Evolutionary conservation across 2,113 vertebrate species (phyloP), one percentile per base, ranked within the genome.

Genomic region (Globicephala melas): DNA sequence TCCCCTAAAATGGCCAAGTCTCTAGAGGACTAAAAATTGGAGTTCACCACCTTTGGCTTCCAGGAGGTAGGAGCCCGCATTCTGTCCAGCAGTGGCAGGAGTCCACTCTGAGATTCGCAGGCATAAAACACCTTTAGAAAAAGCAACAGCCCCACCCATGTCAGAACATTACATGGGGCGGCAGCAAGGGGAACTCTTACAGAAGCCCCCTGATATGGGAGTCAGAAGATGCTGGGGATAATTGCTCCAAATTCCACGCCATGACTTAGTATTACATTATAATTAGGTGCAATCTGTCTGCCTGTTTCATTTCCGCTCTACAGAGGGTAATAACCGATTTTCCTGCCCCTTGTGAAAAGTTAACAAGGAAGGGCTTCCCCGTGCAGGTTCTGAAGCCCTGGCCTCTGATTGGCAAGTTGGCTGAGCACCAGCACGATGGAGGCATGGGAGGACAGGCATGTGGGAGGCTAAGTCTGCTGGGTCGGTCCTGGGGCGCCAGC

Each of bases 241-340:
- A 96, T 65, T 70, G 82, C 86, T 97, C 85, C 91, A 76, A 93
- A 95, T 80, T 93, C 92, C 79, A 89, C 0, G 14, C 87, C 6
- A 38, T 60, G 82, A 96, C 95, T 96, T 33, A 1, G 83, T 84
- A 86, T 82, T 63, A 90, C 89, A 73, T 94, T 97, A 84, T 94
- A 97, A 98, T 97, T 96, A 92, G 94, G 95, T 71, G 31, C 96
- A 90, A 93, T 93, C 97, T 95, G 95, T 89, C 95, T 81, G 92
- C 95, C 89, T 85, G 86, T 36, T 97, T 97, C 94, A 90, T 92
- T 96, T 94, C 95, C 21, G 26, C 92, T 96, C 97, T 95, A 87
- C 62, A 58, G 94, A 97, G 94, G 95, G 92, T 79, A 92, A 89
- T 89, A 92, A 96, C 95, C 63, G 63, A 60, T 96, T 92, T 85